Conservation (phyloP, 2,888 invertebrate species). For the Thymelicus lineola region DNA sequence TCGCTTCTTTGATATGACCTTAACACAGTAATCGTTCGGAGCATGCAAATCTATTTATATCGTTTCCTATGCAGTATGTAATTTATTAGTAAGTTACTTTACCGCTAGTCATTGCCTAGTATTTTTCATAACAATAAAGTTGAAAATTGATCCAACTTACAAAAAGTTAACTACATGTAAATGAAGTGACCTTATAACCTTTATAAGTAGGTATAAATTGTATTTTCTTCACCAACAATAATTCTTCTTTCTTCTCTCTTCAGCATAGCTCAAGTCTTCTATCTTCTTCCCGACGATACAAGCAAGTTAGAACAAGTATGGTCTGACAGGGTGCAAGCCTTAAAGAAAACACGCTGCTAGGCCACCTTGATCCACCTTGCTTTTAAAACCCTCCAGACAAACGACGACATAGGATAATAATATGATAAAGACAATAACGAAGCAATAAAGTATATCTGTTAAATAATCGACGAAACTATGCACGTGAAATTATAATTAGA, state of each 20-base stretch:
- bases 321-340: slow-evolving; percentile 86
- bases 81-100: too few relatives aligned
- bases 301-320: slow-evolving; percentile 83
- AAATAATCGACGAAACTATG: neutral
- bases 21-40: neutral
- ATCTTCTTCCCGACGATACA: slow-evolving; percentile 49
- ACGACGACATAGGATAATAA: neutral
- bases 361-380: slow-evolving; percentile 82
- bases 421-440: neutral
- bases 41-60: neutral
- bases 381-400: slow-evolving; percentile 31
- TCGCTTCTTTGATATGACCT: slow-evolving; percentile 8
- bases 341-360: slow-evolving; percentile 85
- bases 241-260: slow-evolving; percentile 5
- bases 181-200: too few relatives aligned
- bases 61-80: too few relatives aligned
- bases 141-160: too few relatives aligned
- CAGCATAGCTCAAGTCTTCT: slow-evolving; percentile 16
- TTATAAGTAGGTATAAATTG: neutral
- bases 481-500: slow-evolving; percentile 7
- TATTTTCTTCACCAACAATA: neutral
- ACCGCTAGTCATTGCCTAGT: too few relatives aligned
- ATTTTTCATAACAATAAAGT: too few relatives aligned
- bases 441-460: slow-evolving; percentile 18
- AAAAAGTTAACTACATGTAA: too few relatives aligned